Base-by-base conservation (phyloP, 2,888 invertebrate species). In the Pyrrhopygopsis socrates region DNA sequence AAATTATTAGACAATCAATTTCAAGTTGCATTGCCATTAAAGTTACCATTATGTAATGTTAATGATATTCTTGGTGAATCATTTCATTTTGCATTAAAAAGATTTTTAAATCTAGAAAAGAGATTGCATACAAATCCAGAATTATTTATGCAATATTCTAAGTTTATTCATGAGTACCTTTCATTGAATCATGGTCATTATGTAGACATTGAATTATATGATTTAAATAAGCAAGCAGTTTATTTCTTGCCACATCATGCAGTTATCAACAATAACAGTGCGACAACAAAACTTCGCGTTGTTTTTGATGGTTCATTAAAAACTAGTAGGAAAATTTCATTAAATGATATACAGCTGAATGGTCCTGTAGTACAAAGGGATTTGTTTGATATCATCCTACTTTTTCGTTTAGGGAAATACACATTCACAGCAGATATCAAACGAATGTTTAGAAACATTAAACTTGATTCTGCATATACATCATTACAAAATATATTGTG, bases 401-500 rank as follows among this genome's bases (percentile, higher is more conserved):
- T 90, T 15, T 88, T 74, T 65, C 24, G 91, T 34, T 34, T 34
- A 11, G 34, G 34, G 34, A 34, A 34, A 34, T 34, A 34, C 34
- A 34, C 80, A 1, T 87, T 90, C 3, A 90, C 18, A 18, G 54
- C 82, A 8, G 91, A 92, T 50, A 91, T 93, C 13, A 88, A 83
- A 71, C n/a, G 73, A 41, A 93, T 93, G 91, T 92, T 91, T 71
- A 45, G 91, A 9, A 73, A 83, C 13, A 78, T 89, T 27, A 3
- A 0, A 0, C 11, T 15, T 91, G 20, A 38, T 68, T 18, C 80
- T 70, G 0, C 34, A 45, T 58, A 80, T 34, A 78, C 79, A n/a
- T 84, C 89, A 20, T 60, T 92, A n/a, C 92, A 93, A 74, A 89
- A 90, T 70, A 88, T 92, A 15, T 20, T 90, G 22, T 91, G 91